Conservation (phyloP, 2,888 invertebrate species). For the Mamestra brassicae region DNA sequence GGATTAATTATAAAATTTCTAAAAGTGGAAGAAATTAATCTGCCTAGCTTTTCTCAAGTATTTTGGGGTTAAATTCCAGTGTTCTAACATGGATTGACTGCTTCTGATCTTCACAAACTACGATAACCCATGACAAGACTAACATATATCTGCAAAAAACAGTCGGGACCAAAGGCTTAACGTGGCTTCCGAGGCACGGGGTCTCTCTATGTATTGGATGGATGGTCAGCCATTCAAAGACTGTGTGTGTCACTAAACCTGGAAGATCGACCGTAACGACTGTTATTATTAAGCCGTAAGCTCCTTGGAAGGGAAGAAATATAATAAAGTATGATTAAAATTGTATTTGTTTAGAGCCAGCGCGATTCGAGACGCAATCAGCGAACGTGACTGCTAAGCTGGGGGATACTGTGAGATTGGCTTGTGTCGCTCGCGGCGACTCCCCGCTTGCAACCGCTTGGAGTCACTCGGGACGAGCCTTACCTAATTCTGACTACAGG, state of each 20-base stretch:
- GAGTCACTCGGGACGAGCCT: slow-evolving; percentile 93
- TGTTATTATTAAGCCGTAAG: no score
- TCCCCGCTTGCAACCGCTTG: slow-evolving; percentile 95
- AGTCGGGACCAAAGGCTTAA: no score
- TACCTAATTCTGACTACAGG: slow-evolving; percentile 93
- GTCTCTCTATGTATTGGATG: no score
- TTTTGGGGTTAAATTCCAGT: no score
- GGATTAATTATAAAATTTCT: background rate
- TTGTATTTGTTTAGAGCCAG: slow-evolving; percentile 91
- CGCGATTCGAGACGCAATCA: slow-evolving; percentile 94
- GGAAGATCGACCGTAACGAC: no score
- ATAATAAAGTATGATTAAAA: slow-evolving; percentile 1
- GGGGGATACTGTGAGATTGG: slow-evolving; percentile 93
- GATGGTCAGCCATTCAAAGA: no score
- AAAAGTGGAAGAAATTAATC: background rate
- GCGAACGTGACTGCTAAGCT: slow-evolving; percentile 95
- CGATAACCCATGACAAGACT: no score
- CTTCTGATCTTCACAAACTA: no score
- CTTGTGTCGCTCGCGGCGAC: slow-evolving; percentile 96
- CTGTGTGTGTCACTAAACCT: background rate
- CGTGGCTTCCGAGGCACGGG: no score
- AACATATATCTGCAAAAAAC: no score
- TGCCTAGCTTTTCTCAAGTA: background rate
- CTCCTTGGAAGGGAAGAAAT: background rate
- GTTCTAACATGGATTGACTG: no score